Evolutionary conservation across 2,797 vertebrate species (phyloP).

Genomic region (Cossypha niveicapilla): DNA sequence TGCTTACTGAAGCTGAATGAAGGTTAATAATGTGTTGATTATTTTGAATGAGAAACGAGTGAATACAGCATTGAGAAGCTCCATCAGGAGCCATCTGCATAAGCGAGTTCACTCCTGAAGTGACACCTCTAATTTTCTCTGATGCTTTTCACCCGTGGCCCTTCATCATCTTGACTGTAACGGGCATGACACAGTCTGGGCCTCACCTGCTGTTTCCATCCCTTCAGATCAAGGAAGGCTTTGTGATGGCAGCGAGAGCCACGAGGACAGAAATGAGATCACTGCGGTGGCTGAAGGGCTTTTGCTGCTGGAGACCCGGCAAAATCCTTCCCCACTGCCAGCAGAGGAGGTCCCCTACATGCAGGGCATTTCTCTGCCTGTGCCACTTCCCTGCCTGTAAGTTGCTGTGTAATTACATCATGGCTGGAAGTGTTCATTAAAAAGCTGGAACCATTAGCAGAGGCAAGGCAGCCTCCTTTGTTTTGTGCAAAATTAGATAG

Average conservation of each 20-base stretch:
- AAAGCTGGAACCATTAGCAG: conserved; percentile 29
- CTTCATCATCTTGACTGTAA: not conserved
- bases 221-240: not conserved
- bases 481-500: conserved; percentile 33
- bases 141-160: not conserved
- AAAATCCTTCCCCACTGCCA: not conserved
- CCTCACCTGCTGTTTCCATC: not conserved
- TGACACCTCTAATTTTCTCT: not conserved
- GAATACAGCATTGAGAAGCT: not conserved
- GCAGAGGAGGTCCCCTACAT: not conserved
- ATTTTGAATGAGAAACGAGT: not conserved
- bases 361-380: not conserved
- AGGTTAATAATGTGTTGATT: not conserved
- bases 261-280: not conserved
- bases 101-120: not conserved
- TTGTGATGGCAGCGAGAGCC: not conserved
- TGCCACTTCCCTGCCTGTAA: not conserved
- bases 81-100: not conserved
- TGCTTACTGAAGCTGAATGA: not conserved
- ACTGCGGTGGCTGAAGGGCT: fast-evolving
- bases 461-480: conserved; percentile 28
- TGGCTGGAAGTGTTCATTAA: conserved; percentile 29
- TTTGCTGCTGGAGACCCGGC: not conserved
- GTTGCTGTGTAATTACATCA: conserved; percentile 42
- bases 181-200: not conserved